Evolutionary conservation across 2,113 vertebrate genomes (phyloP).

Genomic region (Mixornis gularis): DNA sequence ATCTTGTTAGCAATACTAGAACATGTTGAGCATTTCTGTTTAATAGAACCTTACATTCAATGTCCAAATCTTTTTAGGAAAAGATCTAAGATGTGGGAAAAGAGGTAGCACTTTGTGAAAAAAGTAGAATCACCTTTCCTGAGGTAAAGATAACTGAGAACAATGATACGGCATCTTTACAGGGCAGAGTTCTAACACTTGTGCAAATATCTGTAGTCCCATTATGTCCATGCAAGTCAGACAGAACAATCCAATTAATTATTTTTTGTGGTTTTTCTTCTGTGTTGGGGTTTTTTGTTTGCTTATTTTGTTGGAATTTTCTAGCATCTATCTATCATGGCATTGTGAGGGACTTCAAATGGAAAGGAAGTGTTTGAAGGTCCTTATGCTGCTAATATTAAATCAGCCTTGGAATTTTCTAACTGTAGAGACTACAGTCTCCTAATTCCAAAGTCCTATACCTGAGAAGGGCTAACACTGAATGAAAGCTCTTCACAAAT

Average conservation of each 20-base stretch:
- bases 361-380: not conserved
- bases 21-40: not conserved
- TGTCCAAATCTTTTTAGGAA: not conserved
- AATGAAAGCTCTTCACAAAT: not conserved
- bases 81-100: not conserved
- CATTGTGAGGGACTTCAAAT: not conserved
- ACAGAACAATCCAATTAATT: not conserved
- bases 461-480: not conserved
- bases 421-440: not conserved
- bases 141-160: not conserved
- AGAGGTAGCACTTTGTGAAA: not conserved
- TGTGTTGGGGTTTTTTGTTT: not conserved
- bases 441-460: not conserved
- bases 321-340: not conserved
- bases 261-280: not conserved
- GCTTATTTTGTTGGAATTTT: fast-evolving
- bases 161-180: not conserved
- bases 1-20: not conserved
- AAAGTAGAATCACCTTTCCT: not conserved
- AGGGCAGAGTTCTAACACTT: not conserved
- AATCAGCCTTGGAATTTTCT: not conserved
- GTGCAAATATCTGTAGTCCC: not conserved
- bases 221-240: fast-evolving
- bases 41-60: not conserved
- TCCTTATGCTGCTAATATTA: not conserved